Conservation (phyloP, 1,140 invertebrate genomes). For the Neuroterus valhalla region DNA sequence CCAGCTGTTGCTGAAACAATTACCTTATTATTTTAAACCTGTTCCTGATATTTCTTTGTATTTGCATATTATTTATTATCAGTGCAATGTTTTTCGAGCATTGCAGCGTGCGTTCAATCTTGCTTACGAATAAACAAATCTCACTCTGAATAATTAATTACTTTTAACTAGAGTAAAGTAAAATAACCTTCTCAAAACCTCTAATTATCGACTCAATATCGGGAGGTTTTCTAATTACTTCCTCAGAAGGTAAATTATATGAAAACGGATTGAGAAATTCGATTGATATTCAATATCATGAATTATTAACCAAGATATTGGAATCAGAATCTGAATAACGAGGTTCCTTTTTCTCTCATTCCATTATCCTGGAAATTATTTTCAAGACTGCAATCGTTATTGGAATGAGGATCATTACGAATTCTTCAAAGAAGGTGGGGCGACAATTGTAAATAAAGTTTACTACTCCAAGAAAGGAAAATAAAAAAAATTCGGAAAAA, state of each 20-base stretch:
- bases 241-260: neutral
- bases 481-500: neutral
- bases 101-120: too few species aligned
- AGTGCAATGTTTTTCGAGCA: too few species aligned
- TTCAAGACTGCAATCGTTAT: conserved; percentile 10
- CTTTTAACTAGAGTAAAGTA: too few species aligned
- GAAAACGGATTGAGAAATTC: neutral
- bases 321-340: neutral
- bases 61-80: too few species aligned
- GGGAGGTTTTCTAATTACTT: neutral
- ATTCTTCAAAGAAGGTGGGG: conserved; percentile 23
- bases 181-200: too few species aligned
- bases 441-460: conserved; percentile 25
- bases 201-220: too few species aligned
- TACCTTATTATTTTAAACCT: too few species aligned
- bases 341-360: neutral
- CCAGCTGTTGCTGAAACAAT: too few species aligned
- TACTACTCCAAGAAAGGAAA: conserved; percentile 9
- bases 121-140: too few species aligned
- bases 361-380: conserved; percentile 18
- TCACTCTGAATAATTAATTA: too few species aligned
- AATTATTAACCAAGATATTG: neutral
- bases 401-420: conserved; percentile 32
- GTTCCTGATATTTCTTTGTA: too few species aligned
- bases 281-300: neutral